A percentile compares a stretch with the other conserved stretches of the same genome.
phyloP scores from a whole-genome alignment of 2,113 vertebrate genomes.

The Hystrix cristata region DNA sequence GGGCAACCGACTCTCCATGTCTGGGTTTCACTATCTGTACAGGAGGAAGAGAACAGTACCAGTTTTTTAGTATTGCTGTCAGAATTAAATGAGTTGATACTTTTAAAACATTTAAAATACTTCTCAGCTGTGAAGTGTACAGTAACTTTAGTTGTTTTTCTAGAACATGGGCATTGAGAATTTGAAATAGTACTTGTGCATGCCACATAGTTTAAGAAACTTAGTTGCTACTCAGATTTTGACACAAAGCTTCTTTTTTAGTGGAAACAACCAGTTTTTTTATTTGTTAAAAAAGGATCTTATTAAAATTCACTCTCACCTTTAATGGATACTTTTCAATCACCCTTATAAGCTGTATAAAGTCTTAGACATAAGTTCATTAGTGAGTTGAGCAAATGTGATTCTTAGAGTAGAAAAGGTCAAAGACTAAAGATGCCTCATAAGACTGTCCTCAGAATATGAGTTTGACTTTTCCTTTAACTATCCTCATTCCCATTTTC shows the following conservation, averaged over 20 bases:
- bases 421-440: not conserved
- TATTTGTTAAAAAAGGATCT: not conserved
- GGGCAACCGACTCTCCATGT: not conserved
- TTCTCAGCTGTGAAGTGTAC: not conserved
- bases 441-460: not conserved
- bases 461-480: not conserved
- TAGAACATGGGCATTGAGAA: not conserved
- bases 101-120: not conserved
- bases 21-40: not conserved
- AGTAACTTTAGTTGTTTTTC: not conserved
- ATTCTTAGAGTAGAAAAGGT: not conserved
- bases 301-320: not conserved
- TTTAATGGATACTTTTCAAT: not conserved
- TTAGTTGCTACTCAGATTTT: not conserved
- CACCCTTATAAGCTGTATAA: not conserved
- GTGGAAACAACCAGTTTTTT: conserved; percentile 21
- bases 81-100: not conserved
- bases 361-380: conserved; percentile 27
- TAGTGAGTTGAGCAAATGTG: not conserved
- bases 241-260: not conserved
- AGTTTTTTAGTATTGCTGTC: not conserved
- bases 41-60: not conserved
- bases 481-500: not conserved
- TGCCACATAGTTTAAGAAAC: not conserved
- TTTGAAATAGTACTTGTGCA: not conserved